Evolutionary conservation across 92 coral and sea anemone genomes (phyloP).

Genomic region (Zoanthus solanderi): DNA sequence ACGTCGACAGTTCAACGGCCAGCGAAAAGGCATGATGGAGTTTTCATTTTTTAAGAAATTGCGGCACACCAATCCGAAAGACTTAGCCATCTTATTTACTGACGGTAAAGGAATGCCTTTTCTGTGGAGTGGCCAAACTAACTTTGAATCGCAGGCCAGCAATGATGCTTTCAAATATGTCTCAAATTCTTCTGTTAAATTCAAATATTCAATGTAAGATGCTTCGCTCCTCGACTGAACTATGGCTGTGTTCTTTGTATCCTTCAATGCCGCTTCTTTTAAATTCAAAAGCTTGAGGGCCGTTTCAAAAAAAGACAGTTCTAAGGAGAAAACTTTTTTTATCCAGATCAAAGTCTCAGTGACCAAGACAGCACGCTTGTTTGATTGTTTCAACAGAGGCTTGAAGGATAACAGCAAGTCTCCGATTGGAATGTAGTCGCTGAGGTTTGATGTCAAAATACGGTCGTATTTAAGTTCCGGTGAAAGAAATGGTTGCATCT

Average conservation of each 20-base stretch:
- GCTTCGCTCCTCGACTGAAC: slow-evolving; percentile 32
- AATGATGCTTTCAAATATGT: slow-evolving; percentile 70
- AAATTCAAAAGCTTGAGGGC: not conserved
- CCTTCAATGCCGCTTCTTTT: slow-evolving; percentile 50
- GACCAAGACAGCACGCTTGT: too few species aligned
- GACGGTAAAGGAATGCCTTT: not conserved
- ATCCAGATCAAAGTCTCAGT: slow-evolving; percentile 48
- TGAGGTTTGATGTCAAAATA: too few species aligned
- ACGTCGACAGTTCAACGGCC: too few species aligned
- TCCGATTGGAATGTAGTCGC: too few species aligned
- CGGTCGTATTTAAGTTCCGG: too few species aligned
- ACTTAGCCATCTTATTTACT: not conserved
- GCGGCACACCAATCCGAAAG: too few species aligned
- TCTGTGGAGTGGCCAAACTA: not conserved
- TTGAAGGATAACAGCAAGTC: too few species aligned
- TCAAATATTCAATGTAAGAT: slow-evolving; percentile 60
- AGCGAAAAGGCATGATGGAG: too few species aligned
- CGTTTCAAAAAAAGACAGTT: not conserved
- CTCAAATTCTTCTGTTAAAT: slow-evolving; percentile 56
- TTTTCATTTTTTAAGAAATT: too few species aligned
- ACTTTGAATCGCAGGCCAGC: slow-evolving; percentile 23
- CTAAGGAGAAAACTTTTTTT: slow-evolving; percentile 3
- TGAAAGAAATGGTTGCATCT: too few species aligned
- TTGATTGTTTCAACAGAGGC: too few species aligned
- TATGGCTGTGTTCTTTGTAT: slow-evolving; percentile 57